Conservation (phyloP, 2,888 invertebrate species). For the Xestobium rufovillosum region DNA sequence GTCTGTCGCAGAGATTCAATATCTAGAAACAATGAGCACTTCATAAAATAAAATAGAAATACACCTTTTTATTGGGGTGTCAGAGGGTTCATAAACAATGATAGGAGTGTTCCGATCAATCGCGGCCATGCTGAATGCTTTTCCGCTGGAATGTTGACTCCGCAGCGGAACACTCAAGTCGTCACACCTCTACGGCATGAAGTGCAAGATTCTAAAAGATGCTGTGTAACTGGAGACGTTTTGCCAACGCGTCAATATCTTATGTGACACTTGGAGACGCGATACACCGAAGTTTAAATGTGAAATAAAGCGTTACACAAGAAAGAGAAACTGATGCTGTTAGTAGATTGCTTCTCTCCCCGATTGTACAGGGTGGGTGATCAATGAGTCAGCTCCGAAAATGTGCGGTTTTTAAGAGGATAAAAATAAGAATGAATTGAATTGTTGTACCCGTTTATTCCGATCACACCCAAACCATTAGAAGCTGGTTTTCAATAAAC, state of each 20-base stretch:
- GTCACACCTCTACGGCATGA: conserved; percentile 9
- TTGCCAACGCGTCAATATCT: conserved; percentile 29
- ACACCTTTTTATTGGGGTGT: conserved; percentile 25
- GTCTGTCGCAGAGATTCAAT: too few species aligned
- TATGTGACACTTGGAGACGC: conserved; percentile 28
- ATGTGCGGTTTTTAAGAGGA: too few species aligned
- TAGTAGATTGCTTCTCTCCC: too few species aligned
- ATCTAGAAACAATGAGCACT: conserved; percentile 3
- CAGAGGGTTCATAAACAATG: conserved; percentile 33
- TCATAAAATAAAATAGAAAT: conserved; percentile 15
- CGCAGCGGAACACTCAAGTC: conserved; percentile 12
- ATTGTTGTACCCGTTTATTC: too few species aligned
- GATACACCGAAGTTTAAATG: not conserved
- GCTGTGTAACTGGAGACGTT: conserved; percentile 15
- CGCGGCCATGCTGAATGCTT: conserved; percentile 28
- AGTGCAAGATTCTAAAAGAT: too few species aligned
- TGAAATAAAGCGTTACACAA: not conserved
- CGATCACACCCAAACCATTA: too few species aligned
- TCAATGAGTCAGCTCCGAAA: too few species aligned
- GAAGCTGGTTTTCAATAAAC: too few species aligned
- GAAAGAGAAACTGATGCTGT: too few species aligned
- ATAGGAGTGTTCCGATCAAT: conserved; percentile 28
- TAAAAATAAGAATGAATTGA: too few species aligned
- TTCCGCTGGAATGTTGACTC: conserved; percentile 25
- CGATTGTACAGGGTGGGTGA: too few species aligned